Conservation (phyloP, 1,140 invertebrate genomes). For the Drosophila pectinifera region DNA sequence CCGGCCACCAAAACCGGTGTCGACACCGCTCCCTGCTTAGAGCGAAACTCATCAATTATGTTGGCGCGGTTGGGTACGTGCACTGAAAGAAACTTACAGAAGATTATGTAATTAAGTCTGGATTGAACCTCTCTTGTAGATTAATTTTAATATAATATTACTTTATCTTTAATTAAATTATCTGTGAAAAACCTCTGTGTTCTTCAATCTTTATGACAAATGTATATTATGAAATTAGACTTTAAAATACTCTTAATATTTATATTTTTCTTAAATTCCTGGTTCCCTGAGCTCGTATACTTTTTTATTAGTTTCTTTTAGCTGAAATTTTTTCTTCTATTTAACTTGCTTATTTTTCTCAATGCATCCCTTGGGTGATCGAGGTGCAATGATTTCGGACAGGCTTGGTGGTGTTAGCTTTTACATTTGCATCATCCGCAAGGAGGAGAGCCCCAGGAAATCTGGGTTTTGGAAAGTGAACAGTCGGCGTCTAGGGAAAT, state of each 20-base stretch:
- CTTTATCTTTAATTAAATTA: too few species aligned
- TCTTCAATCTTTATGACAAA: too few species aligned
- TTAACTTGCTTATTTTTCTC: too few species aligned
- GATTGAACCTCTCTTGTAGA: not conserved
- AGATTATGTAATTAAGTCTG: not conserved
- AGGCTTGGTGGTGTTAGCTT: constrained; percentile 4
- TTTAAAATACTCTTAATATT: not conserved
- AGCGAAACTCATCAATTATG: constrained; percentile 80
- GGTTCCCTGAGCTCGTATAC: not conserved
- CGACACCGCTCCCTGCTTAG: constrained; percentile 53
- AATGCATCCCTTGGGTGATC: constrained; percentile 3
- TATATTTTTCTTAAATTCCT: not conserved
- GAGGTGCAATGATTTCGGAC: constrained; percentile 4
- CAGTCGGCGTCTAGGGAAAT: not conserved
- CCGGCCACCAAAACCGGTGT: constrained; percentile 43
- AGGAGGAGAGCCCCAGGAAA: not conserved
- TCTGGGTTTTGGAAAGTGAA: constrained; percentile 5
- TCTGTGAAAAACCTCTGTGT: too few species aligned
- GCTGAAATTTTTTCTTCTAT: too few species aligned
- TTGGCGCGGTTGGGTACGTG: constrained; percentile 57
- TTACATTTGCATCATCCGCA: constrained; percentile 28
- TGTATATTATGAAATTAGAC: too few species aligned
- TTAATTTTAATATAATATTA: too few species aligned
- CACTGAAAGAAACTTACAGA: not conserved
- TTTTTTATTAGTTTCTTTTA: too few species aligned